Conservation (phyloP, 2,888 invertebrate species). For the Limnephilus marmoratus region DNA sequence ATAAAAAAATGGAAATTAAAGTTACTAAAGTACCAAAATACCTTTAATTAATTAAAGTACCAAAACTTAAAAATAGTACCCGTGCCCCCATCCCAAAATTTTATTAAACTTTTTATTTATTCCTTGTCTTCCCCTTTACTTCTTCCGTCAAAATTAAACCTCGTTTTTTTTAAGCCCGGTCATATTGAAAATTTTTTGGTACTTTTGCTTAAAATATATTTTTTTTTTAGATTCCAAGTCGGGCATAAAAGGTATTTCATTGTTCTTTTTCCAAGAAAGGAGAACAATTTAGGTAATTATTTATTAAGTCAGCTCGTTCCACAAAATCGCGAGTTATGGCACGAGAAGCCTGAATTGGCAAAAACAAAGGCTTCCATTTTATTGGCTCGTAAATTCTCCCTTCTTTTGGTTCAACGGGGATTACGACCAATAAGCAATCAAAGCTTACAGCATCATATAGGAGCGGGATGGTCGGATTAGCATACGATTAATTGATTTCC, state of each 20-base stretch:
- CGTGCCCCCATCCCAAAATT: no score
- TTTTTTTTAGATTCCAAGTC: neutral
- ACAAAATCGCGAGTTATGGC: slow-evolving; percentile 24
- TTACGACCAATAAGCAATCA: slow-evolving; percentile 63
- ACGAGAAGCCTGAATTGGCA: slow-evolving; percentile 27
- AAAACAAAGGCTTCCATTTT: slow-evolving; percentile 52
- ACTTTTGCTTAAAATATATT: neutral
- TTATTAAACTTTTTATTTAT: no score
- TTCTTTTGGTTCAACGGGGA: slow-evolving; percentile 44
- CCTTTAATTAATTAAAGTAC: no score
- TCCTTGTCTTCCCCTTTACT: no score
- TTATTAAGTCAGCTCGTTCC: slow-evolving; percentile 12
- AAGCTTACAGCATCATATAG: slow-evolving; percentile 49
- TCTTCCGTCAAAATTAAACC: no score
- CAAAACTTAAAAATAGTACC: no score
- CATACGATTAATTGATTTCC: slow-evolving; percentile 65
- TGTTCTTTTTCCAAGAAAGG: neutral
- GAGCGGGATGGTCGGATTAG: slow-evolving; percentile 49
- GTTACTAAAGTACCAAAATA: no score
- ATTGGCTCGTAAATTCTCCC: slow-evolving; percentile 60
- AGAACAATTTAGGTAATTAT: slow-evolving; percentile 29
- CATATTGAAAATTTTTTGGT: neutral
- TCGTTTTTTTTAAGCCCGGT: no score
- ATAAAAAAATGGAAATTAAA: no score
- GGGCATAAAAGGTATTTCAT: neutral